Evolutionary conservation across 2,888 invertebrate species (phyloP), one percentile per base, ranked within the genome.

Genomic region (Melanophora roralis): DNA sequence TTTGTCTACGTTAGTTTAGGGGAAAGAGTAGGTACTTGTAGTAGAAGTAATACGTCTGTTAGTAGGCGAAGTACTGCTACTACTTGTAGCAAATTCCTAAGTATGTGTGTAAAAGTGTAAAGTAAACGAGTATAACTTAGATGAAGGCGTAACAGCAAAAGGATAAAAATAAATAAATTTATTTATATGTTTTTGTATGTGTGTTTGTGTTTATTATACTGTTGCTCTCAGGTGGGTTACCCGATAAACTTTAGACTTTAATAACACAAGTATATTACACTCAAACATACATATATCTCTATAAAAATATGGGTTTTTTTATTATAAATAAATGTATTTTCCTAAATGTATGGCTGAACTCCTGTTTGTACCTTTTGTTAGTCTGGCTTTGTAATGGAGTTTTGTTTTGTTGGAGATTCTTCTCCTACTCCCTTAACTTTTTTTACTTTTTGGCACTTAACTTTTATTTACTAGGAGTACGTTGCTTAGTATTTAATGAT

Each of bases 221-320:
- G 68, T 68, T 68, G 68, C 55, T 68, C 75, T 68, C 75, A 75
- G 75, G 60, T 62, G 75, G 62, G 47, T 68, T 62, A 75, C 47
- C 60, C 36, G 75, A 27, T 62, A 75, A 75, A 75, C 53, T 68
- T 68, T 68, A 40, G 47, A 38, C 38, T 16, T 45, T 19, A 9
- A 45, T n/a, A 12, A 62, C 32, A 32, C 6, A 27, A 19, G 16
- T 36, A 5, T 27, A 27, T 27, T 6, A 11, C 11, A 55, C 53
- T 8, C 16, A 16, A 7, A 14, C 14, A 16, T 16, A 14, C 45
- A n/a, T 40, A 40, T 7, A 7, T 11, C 27, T 21, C 1, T 16
- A 14, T 32, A 32, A n/a, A 19, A 6, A 43, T 19, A 12, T 12
- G 19, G 8, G 12, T 7, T 7, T 16, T 11, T 16, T 5, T 12